Evolutionary conservation across 1,140 invertebrate genomes (phyloP).

Genomic region (Drosophila kikkawai): DNA sequence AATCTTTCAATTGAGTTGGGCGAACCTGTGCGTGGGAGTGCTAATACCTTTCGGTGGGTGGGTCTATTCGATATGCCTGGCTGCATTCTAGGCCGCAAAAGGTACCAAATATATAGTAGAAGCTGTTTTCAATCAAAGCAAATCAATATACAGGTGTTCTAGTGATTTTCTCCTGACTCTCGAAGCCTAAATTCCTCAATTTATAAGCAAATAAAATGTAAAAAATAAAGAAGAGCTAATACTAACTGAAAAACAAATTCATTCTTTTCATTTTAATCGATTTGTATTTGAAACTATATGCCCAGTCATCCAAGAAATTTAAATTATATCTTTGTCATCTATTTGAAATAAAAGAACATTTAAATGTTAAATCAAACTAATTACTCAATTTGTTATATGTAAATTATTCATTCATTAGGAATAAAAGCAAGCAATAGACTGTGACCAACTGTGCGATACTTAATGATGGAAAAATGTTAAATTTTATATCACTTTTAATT

Average conservation of each 20-base stretch:
- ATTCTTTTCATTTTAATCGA: neutral
- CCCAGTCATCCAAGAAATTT: neutral
- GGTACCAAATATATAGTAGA: conserved; percentile 2
- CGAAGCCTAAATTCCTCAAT: conserved; percentile 6
- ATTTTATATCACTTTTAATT: neutral
- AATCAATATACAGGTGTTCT: conserved; percentile 57
- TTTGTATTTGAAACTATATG: neutral
- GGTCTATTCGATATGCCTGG: conserved; percentile 40
- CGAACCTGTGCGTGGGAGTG: conserved; percentile 14
- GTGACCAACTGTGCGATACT: neutral
- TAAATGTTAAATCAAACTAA: neutral
- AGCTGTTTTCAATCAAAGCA: conserved; percentile 60
- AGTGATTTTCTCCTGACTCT: conserved; percentile 4
- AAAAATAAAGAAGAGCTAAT: neutral
- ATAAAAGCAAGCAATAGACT: neutral
- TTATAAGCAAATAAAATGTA: conserved; percentile 3
- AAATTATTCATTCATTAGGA: neutral
- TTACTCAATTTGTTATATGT: neutral
- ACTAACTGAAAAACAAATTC: neutral
- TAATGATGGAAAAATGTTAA: neutral
- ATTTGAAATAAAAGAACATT: neutral
- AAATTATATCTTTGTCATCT: neutral
- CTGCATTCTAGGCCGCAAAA: conserved; percentile 36
- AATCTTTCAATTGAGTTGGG: conserved; percentile 69
- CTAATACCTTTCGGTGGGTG: conserved; percentile 16